Evolutionary conservation across 2,888 invertebrate species (phyloP).

Genomic region (Noctua pronuba): DNA sequence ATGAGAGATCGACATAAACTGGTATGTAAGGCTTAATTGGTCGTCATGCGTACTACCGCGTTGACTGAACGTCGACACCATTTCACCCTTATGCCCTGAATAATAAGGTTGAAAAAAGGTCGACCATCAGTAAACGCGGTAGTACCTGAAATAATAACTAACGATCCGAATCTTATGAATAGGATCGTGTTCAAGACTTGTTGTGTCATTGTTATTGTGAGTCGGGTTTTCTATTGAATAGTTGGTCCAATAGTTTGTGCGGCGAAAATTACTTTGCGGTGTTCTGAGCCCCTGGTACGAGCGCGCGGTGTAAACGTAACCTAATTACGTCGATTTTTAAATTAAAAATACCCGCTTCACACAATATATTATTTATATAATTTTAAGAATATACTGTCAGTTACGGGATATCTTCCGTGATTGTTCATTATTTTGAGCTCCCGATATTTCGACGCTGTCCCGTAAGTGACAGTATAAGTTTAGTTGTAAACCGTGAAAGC

Average conservation of each 20-base stretch:
- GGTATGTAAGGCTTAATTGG: too few relatives aligned
- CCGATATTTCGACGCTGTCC: too few relatives aligned
- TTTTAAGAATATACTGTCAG: too few relatives aligned
- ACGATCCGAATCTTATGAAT: slow-evolving; percentile 24
- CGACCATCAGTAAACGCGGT: neutral
- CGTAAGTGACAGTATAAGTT: too few relatives aligned
- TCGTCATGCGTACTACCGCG: neutral
- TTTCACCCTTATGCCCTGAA: neutral
- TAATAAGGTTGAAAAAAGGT: neutral
- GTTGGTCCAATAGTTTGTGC: neutral
- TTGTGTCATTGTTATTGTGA: slow-evolving; percentile 21
- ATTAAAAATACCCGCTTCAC: too few relatives aligned
- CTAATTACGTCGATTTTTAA: too few relatives aligned
- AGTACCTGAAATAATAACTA: slow-evolving; percentile 9
- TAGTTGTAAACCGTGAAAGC: too few relatives aligned
- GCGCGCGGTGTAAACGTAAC: neutral
- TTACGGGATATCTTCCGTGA: too few relatives aligned
- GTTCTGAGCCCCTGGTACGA: neutral
- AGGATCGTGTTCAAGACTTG: slow-evolving; percentile 6
- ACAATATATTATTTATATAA: too few relatives aligned
- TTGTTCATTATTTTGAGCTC: too few relatives aligned
- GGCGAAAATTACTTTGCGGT: neutral
- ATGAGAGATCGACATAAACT: too few relatives aligned
- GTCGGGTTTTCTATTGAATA: slow-evolving; percentile 6
- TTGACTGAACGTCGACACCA: neutral